Evolutionary conservation across 1,140 invertebrate species (phyloP), one percentile per base, ranked within the genome.

Genomic region (Coptotermes formosanus): DNA sequence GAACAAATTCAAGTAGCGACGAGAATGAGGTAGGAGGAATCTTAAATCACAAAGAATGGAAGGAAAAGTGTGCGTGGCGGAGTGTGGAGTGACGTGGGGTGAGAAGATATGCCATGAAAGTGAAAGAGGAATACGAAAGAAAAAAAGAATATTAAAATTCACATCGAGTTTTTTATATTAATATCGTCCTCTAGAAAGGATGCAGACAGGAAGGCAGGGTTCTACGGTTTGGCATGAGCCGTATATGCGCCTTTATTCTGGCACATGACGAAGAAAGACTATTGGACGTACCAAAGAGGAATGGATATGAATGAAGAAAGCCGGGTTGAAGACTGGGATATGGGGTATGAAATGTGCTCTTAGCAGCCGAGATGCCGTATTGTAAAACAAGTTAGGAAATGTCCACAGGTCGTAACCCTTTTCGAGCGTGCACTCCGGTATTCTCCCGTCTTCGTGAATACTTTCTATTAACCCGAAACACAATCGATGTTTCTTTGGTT

Each of bases 91-190:
- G 64, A 12, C 25, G 7, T 30, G 64, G 64, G 64, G n/a, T n/a
- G 64, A 75, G 64, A 75, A 75, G n/a, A 30, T 6, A 75, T 75
- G 9, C 64, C 25, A 30, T 75, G 64, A 30, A 48, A 75, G 64
- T n/a, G 64, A 14, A 75, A 25, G 64, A 30, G n/a, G 64, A 75
- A 75, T 23, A n/a, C 14, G 25, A 21, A 1, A 23, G 64, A 75
- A 12, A 14, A 75, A 30, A 75, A 75, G 64, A 75, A 75, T 75
- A 75, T 75, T 75, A 75, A 75, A 75, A 75, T 75, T 75, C 64
- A 75, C 64, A 75, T 75, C 64, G 64, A 75, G 64, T 9, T 75
- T 75, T 30, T 75, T 75, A 30, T 75, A n/a, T 75, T 75, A 75
- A 75, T 75, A 75, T 75, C 64, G 16, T n/a, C 64, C 3, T 75